phyloP scores from a whole-genome alignment of 2,113 vertebrate species.

The Cichladusa arquata region DNA sequence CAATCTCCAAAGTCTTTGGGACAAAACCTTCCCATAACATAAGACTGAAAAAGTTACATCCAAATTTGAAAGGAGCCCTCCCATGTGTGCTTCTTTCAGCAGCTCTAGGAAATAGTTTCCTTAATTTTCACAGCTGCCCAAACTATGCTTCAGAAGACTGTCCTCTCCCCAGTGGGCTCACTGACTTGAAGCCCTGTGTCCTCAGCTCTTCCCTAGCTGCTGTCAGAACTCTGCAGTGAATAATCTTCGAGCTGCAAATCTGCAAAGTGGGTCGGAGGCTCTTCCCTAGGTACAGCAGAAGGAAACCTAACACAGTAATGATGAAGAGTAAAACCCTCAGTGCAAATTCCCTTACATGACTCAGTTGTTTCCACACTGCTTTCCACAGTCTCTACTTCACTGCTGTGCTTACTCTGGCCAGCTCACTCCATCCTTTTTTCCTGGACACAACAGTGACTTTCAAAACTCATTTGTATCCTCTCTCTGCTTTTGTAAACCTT shows the following conservation, averaged over 20 bases:
- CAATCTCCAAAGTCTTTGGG: background rate
- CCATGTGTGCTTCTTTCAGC: background rate
- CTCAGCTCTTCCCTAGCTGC: background rate
- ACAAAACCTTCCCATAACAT: background rate
- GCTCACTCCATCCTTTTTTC: background rate
- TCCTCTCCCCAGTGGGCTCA: background rate
- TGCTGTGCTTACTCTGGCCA: background rate
- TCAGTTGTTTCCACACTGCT: background rate
- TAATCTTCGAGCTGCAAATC: background rate
- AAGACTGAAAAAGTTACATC: background rate
- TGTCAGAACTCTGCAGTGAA: background rate
- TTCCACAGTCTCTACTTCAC: background rate
- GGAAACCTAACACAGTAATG: background rate
- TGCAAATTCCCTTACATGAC: background rate
- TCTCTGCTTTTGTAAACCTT: background rate
- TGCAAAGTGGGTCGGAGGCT: background rate
- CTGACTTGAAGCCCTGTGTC: background rate
- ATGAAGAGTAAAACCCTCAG: background rate
- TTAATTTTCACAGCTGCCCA: background rate
- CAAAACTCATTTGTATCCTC: background rate
- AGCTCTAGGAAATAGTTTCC: background rate
- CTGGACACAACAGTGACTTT: background rate
- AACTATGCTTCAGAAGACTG: background rate
- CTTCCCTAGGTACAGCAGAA: background rate
- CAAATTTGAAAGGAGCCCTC: background rate